These are phyloP conservation scores for Sialia sialis DNA, from an alignment of 2,113 vertebrate genomes.

Conservation along the genomic window DNA sequence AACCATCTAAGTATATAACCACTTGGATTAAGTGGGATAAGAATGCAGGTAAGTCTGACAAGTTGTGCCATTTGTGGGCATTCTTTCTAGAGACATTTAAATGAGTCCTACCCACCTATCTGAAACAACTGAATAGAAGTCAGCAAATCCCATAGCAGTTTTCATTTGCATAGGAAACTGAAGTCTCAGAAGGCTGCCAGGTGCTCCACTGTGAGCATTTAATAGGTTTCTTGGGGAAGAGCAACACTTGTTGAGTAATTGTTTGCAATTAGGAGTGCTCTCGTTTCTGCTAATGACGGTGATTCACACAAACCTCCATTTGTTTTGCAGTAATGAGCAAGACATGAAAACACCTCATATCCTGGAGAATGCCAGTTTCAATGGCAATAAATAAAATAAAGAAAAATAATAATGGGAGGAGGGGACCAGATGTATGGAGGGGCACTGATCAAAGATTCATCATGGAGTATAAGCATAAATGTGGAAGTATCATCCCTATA, in stretches of 20 bases:
- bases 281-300: background rate
- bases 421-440: background rate
- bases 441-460: background rate
- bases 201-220: background rate
- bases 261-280: background rate
- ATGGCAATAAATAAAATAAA: background rate
- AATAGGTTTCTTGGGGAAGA: background rate
- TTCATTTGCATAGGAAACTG: background rate
- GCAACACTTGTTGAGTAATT: background rate
- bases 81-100: background rate
- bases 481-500: background rate
- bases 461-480: background rate
- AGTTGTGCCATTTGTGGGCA: background rate
- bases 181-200: background rate
- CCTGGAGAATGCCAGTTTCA: background rate
- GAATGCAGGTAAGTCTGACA: background rate
- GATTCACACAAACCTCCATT: background rate
- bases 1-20: background rate
- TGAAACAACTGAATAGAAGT: background rate
- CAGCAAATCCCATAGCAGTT: background rate
- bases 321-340: slow-evolving; percentile 16
- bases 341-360: background rate
- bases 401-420: background rate
- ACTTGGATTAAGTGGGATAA: background rate
- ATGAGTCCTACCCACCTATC: background rate